Evolutionary conservation across 2,797 vertebrate species (phyloP).

Genomic region (Cryptoblepharus egeriae): DNA sequence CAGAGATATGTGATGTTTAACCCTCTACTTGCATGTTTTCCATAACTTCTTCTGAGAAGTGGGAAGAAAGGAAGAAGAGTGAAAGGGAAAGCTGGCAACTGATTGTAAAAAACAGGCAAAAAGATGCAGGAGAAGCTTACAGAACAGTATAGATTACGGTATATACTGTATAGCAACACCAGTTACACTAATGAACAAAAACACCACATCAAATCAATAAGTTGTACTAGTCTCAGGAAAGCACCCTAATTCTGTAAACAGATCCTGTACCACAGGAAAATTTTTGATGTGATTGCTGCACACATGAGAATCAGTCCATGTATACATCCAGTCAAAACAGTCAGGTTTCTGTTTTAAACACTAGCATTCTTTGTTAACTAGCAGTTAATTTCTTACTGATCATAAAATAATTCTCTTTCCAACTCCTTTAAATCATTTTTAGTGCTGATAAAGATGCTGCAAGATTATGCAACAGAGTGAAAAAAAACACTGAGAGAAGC

Average conservation of each 20-base stretch:
- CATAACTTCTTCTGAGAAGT: too few species aligned
- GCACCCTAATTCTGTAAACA: not conserved
- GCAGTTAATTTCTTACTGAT: not conserved
- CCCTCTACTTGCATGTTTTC: too few species aligned
- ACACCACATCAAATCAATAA: not conserved
- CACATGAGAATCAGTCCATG: not conserved
- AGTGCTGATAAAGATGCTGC: not conserved
- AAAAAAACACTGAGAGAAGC: slow-evolving; percentile 12
- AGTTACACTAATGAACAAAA: not conserved
- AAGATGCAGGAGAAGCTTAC: not conserved
- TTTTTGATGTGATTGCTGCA: not conserved
- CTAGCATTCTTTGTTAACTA: not conserved
- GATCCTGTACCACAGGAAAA: not conserved
- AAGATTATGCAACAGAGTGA: not conserved
- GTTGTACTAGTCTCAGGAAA: not conserved
- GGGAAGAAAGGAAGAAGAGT: not conserved
- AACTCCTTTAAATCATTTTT: slow-evolving; percentile 13
- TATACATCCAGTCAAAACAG: not conserved
- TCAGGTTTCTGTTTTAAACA: slow-evolving; percentile 16
- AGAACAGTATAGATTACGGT: too few species aligned
- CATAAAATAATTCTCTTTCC: slow-evolving; percentile 32
- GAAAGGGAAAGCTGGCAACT: not conserved
- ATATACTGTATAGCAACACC: too few species aligned
- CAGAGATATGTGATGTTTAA: too few species aligned
- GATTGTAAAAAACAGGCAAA: not conserved